phyloP scores from a whole-genome alignment of 2,888 invertebrate genomes.

The Ferrisia virgata region DNA sequence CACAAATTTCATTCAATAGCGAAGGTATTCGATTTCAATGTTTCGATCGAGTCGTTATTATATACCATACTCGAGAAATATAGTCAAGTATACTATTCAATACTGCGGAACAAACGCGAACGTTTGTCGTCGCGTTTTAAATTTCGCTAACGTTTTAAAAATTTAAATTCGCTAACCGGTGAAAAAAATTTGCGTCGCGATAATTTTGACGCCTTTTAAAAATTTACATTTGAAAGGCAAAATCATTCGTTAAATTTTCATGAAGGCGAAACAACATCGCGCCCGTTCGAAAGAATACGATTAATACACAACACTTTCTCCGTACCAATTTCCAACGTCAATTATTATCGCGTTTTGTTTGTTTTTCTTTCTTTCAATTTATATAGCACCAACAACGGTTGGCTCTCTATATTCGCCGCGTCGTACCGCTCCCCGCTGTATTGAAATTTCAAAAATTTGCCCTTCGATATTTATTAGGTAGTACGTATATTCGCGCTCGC shows the following conservation, averaged over 20 bases:
- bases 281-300: background rate
- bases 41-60: background rate
- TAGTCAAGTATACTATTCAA: background rate
- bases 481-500: too few species aligned
- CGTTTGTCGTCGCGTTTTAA: background rate
- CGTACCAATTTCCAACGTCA: background rate
- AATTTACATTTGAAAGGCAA: conserved; percentile 7
- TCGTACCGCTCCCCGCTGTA: too few species aligned
- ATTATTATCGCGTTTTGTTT: background rate
- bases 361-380: too few species aligned
- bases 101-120: background rate
- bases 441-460: too few species aligned
- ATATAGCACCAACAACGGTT: too few species aligned
- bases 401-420: too few species aligned
- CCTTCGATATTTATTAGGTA: too few species aligned
- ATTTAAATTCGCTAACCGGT: conserved; percentile 1
- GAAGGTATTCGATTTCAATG: background rate
- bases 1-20: background rate
- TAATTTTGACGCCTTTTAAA: conserved; percentile 12
- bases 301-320: background rate
- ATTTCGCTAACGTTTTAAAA: background rate
- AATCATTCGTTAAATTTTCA: conserved; percentile 8
- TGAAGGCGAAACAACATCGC: background rate
- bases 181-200: background rate
- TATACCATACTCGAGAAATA: background rate